These are phyloP conservation scores for Drosophila ohnishii DNA, from an alignment of 1,140 invertebrate species.

Conservation along the genomic window DNA sequence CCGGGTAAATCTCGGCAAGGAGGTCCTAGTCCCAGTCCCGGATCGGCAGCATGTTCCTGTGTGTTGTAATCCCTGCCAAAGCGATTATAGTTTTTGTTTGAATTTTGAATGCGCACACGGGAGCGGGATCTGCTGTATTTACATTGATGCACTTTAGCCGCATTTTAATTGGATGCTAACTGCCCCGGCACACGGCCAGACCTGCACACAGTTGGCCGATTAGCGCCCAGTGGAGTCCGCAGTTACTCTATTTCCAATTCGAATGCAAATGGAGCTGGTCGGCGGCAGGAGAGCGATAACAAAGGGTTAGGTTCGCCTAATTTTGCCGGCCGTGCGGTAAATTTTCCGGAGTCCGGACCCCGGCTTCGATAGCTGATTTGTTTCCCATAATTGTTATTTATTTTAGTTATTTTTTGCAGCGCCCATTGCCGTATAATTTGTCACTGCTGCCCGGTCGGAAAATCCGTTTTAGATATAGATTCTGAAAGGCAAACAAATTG, in stretches of 20 bases:
- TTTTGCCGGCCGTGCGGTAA: constrained; percentile 41
- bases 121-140: constrained; percentile 42
- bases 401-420: constrained; percentile 45
- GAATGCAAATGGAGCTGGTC: constrained; percentile 56
- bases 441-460: constrained; percentile 31
- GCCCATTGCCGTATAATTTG: constrained; percentile 54
- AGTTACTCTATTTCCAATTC: constrained; percentile 67
- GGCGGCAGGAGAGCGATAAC: constrained; percentile 36
- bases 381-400: constrained; percentile 66
- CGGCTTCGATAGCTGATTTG: constrained; percentile 45
- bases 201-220: constrained; percentile 44
- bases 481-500: constrained; percentile 16
- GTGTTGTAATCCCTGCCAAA: constrained; percentile 63
- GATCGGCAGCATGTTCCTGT: constrained; percentile 41
- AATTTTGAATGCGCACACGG: constrained; percentile 47
- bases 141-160: constrained; percentile 55
- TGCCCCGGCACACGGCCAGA: constrained; percentile 6
- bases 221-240: constrained; percentile 59
- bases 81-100: constrained; percentile 69
- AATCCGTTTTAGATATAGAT: constrained; percentile 42
- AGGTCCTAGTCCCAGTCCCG: constrained; percentile 7
- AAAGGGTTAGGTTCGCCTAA: constrained; percentile 41
- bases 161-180: constrained; percentile 70
- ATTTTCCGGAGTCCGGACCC: constrained; percentile 3
- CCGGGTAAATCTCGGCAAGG: constrained; percentile 27